Evolutionary conservation across 2,797 vertebrate genomes (phyloP).

Genomic region (Siniperca undulata): DNA sequence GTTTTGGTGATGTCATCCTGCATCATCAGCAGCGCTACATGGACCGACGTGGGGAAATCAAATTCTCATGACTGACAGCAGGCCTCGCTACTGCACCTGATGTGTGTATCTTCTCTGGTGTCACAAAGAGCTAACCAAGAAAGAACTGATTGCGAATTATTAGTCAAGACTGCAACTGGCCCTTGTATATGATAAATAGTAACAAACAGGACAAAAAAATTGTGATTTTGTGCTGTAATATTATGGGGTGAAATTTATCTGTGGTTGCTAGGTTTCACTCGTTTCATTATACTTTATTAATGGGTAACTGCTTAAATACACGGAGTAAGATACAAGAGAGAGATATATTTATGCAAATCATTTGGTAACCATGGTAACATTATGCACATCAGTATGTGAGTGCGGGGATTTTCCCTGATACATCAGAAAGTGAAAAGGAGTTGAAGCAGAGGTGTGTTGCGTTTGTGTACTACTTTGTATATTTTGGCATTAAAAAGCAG

Average conservation of each 20-base stretch:
- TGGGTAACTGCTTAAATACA: not conserved
- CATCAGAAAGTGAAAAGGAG: not conserved
- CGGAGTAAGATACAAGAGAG: not conserved
- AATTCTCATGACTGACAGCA: not conserved
- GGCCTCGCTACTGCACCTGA: not conserved
- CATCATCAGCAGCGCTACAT: not conserved
- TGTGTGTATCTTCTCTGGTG: not conserved
- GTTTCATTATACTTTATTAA: not conserved
- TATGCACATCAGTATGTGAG: not conserved
- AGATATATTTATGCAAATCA: not conserved
- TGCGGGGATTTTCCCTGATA: too few species aligned
- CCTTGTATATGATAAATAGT: not conserved
- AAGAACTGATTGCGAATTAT: not conserved
- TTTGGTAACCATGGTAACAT: not conserved
- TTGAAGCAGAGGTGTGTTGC: not conserved
- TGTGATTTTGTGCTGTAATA: not conserved
- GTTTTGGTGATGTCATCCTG: not conserved
- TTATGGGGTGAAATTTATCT: not conserved
- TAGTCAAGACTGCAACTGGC: not conserved
- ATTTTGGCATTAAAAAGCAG: not conserved
- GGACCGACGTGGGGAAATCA: not conserved
- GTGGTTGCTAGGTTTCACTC: not conserved
- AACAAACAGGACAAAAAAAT: not conserved
- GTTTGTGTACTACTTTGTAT: not conserved
- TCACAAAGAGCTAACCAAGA: not conserved